A percentile compares a stretch with the other conserved stretches of the same genome.
Evolutionary conservation across 2,888 invertebrate genomes (phyloP).

Genomic region (Spatulosminthurus flaviceps): DNA sequence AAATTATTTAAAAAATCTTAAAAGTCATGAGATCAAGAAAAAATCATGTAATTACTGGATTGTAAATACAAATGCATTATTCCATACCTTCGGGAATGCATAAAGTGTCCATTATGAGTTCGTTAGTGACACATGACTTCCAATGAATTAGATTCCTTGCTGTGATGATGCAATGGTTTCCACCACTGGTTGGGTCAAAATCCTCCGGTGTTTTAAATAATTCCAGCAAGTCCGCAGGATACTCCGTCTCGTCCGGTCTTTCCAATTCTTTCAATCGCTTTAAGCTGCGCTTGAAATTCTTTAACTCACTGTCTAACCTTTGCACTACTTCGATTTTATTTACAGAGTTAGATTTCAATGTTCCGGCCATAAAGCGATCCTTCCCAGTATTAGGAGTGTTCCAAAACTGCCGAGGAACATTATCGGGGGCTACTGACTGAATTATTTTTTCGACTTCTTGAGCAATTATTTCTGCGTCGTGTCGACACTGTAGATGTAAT

Average conservation of each 20-base stretch:
- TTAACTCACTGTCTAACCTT: slow-evolving; percentile 44
- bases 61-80: slow-evolving; percentile 43
- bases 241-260: slow-evolving; percentile 49
- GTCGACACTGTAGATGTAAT: slow-evolving; percentile 53
- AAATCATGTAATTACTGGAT: no score
- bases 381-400: slow-evolving; percentile 42
- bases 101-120: slow-evolving; percentile 64
- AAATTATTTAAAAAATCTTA: slow-evolving; percentile 52
- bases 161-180: slow-evolving; percentile 65
- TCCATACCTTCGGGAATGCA: slow-evolving; percentile 66
- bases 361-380: slow-evolving; percentile 33
- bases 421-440: slow-evolving; percentile 62
- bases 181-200: slow-evolving; percentile 52
- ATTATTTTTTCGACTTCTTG: slow-evolving; percentile 60
- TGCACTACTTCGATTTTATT: slow-evolving; percentile 23
- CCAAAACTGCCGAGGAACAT: slow-evolving; percentile 59
- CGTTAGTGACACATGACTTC: slow-evolving; percentile 69
- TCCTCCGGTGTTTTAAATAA: slow-evolving; percentile 57
- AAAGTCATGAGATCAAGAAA: no score
- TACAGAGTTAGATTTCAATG: neutral
- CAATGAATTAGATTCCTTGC: slow-evolving; percentile 74
- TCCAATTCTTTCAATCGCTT: slow-evolving; percentile 39
- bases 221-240: slow-evolving; percentile 55
- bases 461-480: slow-evolving; percentile 56
- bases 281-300: slow-evolving; percentile 27